Base-by-base conservation (phyloP, 2,113 vertebrate genomes). In the Microcebus ravelobensis region DNA sequence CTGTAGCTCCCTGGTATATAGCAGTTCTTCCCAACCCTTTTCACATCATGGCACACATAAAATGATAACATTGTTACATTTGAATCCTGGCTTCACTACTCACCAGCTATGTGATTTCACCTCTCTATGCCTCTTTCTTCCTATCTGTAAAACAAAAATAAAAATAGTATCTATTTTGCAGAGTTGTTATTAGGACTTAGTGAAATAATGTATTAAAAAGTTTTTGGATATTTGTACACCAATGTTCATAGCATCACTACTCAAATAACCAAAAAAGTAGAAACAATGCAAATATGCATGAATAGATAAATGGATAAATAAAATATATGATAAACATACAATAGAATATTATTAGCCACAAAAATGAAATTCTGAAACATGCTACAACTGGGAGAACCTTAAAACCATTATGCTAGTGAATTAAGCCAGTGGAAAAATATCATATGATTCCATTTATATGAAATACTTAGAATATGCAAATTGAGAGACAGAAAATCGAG, bases 351-450 rank as follows among this genome's bases (percentile, higher is more conserved):
- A 57, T 55, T 61, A 87, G 45, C 36, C 61, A 63, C 73, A 89
- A 74, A 86, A 61, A 67, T 92, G 45, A 96, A 83, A 87, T 80
- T 70, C 29, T 86, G 8, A 93, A 29, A 63, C 25, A 74, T 67
- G 27, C 8, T 52, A 80, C 5, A 70, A 21, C 6, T 42, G 39
- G 8, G 77, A 48, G 15, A 88, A 91, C 20, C 29, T 57, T 86
- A n/a, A 74, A 86, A 94, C 76, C 15, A 67, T 59, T 73, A 67
- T 34, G 34, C 52, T 94, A 95, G 6, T 39, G 23, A 80, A 87
- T 73, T 34, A 91, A 88, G 39, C 70, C 77, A 89, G 55, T 55
- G n/a, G 21, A 14, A 10, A 90, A 87, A 36, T 90, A 73, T 23
- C 57, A 17, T 68, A 59, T 83, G 12, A 87, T 87, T 68, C 57